Evolutionary conservation across 2,888 invertebrate species (phyloP).

Genomic region (Endotricha flammealis): DNA sequence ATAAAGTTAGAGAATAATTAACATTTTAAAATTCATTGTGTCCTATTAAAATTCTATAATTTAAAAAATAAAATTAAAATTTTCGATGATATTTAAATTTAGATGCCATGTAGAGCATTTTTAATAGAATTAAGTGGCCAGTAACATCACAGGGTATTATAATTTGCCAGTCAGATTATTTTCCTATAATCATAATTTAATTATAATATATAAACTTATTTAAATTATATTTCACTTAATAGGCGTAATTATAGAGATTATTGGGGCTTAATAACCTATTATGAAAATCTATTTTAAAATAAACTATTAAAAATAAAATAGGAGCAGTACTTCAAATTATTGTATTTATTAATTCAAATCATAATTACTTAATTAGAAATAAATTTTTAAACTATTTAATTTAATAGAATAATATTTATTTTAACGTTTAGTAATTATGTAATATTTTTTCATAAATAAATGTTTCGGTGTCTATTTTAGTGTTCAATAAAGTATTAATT

Average conservation of each 20-base stretch:
- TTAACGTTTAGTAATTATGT: background rate
- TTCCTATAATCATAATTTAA: slow-evolving; percentile 7
- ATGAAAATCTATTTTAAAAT: background rate
- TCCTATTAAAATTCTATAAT: too few relatives aligned
- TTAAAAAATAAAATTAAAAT: too few relatives aligned
- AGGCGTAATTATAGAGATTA: background rate
- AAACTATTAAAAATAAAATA: too few relatives aligned
- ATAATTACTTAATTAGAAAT: too few relatives aligned
- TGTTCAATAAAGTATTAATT: background rate
- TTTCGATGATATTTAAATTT: too few relatives aligned
- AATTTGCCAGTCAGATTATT: slow-evolving; percentile 23
- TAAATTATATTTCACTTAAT: background rate
- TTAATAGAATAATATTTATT: too few relatives aligned
- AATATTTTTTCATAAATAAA: background rate
- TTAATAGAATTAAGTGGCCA: slow-evolving; percentile 1
- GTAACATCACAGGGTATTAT: slow-evolving; percentile 28
- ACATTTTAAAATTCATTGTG: too few relatives aligned
- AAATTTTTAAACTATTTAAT: too few relatives aligned
- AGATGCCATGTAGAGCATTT: too few relatives aligned
- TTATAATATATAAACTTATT: background rate
- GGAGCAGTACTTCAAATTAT: too few relatives aligned
- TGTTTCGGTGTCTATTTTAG: background rate
- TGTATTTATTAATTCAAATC: too few relatives aligned
- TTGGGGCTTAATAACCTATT: background rate
- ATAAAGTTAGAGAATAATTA: too few relatives aligned